Conservation (phyloP, 2,888 invertebrate genomes). For the Bruchidius siliquastri region DNA sequence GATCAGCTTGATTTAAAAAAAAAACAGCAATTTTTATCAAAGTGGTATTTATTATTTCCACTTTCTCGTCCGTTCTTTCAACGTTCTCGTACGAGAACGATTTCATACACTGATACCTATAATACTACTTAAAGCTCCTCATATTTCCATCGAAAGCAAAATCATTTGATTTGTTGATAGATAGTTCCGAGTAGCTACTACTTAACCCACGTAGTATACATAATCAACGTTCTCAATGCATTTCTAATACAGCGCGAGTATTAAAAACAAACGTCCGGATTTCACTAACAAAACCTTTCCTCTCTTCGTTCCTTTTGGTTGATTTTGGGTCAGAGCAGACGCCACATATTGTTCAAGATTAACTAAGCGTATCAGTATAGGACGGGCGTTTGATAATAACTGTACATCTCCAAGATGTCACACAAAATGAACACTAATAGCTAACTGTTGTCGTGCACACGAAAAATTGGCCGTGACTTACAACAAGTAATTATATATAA, state of each 20-base stretch:
- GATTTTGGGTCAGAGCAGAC: conserved; percentile 34
- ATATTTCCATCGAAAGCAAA: background rate
- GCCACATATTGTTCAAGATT: conserved; percentile 33
- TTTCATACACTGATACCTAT: too few species aligned
- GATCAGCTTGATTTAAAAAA: too few species aligned
- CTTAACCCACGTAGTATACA: background rate
- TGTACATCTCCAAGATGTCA: conserved; percentile 12
- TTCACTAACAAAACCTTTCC: conserved; percentile 11
- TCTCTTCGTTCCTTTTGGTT: conserved; percentile 27
- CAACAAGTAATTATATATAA: background rate
- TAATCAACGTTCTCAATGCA: background rate
- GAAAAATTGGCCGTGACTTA: background rate
- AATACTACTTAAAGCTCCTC: too few species aligned
- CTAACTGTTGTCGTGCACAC: background rate
- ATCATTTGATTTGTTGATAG: background rate
- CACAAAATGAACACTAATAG: conserved; percentile 3
- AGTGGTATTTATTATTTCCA: too few species aligned
- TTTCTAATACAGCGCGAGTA: background rate
- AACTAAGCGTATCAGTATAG: conserved; percentile 16
- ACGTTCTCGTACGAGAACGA: too few species aligned
- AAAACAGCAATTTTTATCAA: too few species aligned
- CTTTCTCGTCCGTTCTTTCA: too few species aligned
- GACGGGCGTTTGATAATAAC: conserved; percentile 7
- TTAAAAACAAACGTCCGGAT: background rate
- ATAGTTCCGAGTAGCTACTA: background rate